Evolutionary conservation across 2,797 vertebrate genomes (phyloP).

Genomic region (Pipistrellus kuhlii): DNA sequence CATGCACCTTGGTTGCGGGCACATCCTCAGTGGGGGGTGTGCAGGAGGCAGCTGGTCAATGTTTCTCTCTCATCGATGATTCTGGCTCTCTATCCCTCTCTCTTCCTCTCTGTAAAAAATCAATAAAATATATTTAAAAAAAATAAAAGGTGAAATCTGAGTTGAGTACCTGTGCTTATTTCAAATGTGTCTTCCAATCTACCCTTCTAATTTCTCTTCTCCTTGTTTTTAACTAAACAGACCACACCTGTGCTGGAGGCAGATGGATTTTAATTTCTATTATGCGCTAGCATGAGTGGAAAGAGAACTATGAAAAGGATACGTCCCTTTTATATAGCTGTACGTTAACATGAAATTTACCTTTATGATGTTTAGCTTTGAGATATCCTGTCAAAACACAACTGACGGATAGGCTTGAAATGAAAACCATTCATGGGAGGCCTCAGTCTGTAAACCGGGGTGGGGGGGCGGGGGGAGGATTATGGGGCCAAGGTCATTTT

Average conservation of each 20-base stretch:
- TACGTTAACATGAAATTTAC: slow-evolving; percentile 63
- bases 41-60: too few species aligned
- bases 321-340: slow-evolving; percentile 57
- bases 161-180: slow-evolving; percentile 10
- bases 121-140: too few species aligned
- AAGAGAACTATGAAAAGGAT: slow-evolving; percentile 67
- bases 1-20: too few species aligned
- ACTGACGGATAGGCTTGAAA: slow-evolving; percentile 65
- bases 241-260: neutral
- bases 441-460: slow-evolving; percentile 7
- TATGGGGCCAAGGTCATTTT: slow-evolving; percentile 42
- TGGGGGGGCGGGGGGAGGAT: neutral
- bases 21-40: too few species aligned
- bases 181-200: neutral
- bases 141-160: slow-evolving; percentile 10
- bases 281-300: slow-evolving; percentile 43
- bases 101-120: too few species aligned
- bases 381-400: slow-evolving; percentile 61
- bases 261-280: slow-evolving; percentile 70
- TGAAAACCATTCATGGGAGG: slow-evolving; percentile 60
- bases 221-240: slow-evolving; percentile 33
- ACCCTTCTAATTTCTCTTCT: slow-evolving; percentile 10
- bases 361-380: slow-evolving; percentile 77
- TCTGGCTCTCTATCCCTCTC: too few species aligned
- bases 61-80: too few species aligned